A percentile compares a stretch with the other conserved stretches of the same genome.
These are phyloP conservation scores for Azemiops feae DNA, from an alignment of 2,113 vertebrate genomes.

Conservation along the genomic window DNA sequence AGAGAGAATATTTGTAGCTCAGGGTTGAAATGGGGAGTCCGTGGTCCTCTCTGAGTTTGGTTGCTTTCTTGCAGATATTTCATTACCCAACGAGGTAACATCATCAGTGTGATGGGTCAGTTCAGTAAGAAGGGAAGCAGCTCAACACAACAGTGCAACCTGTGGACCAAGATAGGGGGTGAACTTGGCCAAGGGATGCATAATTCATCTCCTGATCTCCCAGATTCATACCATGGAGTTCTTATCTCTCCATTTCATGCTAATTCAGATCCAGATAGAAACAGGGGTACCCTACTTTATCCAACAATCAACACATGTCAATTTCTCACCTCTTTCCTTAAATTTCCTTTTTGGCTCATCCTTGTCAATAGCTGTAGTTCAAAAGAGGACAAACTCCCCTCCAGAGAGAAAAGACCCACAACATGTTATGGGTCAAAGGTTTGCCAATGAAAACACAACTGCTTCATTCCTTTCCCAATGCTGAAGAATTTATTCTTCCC, in stretches of 20 bases:
- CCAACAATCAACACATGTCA: not conserved
- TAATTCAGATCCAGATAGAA: not conserved
- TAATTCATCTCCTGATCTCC: not conserved
- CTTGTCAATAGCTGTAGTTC: slow-evolving; percentile 5
- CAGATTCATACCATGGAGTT: not conserved
- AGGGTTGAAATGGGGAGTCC: not conserved
- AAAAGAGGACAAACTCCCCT: not conserved
- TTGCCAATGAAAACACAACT: slow-evolving; percentile 35
- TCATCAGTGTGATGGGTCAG: not conserved
- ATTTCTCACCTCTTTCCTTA: not conserved
- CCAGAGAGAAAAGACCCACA: slow-evolving; percentile 34
- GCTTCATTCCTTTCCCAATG: slow-evolving; percentile 15
- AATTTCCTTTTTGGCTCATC: not conserved
- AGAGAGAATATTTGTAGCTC: not conserved
- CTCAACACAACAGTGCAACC: not conserved
- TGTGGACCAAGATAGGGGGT: not conserved
- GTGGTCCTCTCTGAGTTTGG: not conserved
- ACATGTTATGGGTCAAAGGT: slow-evolving; percentile 24
- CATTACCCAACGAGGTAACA: not conserved
- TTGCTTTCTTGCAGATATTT: not conserved
- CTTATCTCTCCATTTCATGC: not conserved
- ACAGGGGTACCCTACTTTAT: not conserved
- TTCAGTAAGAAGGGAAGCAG: not conserved
- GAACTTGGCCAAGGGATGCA: not conserved
- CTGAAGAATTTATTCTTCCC: slow-evolving; percentile 62